A percentile compares a stretch with the other conserved stretches of the same genome.
These are phyloP conservation scores for Melieria omissa DNA, from an alignment of 2,888 invertebrate species.

Conservation along the genomic window DNA sequence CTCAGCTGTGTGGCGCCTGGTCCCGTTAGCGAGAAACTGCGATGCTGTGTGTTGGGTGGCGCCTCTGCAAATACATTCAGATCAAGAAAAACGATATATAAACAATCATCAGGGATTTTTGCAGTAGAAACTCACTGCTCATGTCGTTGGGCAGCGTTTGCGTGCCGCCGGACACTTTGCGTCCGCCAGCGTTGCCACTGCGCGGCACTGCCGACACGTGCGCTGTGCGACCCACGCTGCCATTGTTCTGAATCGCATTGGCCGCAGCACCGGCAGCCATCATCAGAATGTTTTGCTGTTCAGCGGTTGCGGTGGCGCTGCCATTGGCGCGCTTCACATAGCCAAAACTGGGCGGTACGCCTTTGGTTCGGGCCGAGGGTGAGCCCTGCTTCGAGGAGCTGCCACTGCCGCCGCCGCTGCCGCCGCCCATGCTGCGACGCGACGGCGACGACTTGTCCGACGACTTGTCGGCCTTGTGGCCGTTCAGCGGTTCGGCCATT, in stretches of 20 bases:
- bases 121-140: slow-evolving; percentile 71
- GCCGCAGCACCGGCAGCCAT: slow-evolving; percentile 47
- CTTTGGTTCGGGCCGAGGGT: slow-evolving; percentile 72
- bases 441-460: slow-evolving; percentile 66
- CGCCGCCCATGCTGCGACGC: slow-evolving; percentile 59
- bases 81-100: background rate
- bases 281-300: slow-evolving; percentile 64
- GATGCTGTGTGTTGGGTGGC: slow-evolving; percentile 78
- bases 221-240: slow-evolving; percentile 72
- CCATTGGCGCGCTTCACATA: slow-evolving; percentile 83
- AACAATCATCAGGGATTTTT: background rate
- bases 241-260: slow-evolving; percentile 34
- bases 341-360: slow-evolving; percentile 85
- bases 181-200: slow-evolving; percentile 73
- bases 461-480: slow-evolving; percentile 62
- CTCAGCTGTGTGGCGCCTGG: slow-evolving; percentile 87
- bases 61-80: slow-evolving; percentile 66
- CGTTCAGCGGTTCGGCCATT: slow-evolving; percentile 64
- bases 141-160: slow-evolving; percentile 84
- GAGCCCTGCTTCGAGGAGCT: slow-evolving; percentile 59
- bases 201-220: slow-evolving; percentile 88
- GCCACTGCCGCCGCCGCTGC: slow-evolving; percentile 64
- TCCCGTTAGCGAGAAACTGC: slow-evolving; percentile 86
- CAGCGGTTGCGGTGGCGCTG: slow-evolving; percentile 68
- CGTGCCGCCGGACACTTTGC: slow-evolving; percentile 90